Conservation (phyloP, 2,888 invertebrate species). For the Eubasilissa splendida region DNA sequence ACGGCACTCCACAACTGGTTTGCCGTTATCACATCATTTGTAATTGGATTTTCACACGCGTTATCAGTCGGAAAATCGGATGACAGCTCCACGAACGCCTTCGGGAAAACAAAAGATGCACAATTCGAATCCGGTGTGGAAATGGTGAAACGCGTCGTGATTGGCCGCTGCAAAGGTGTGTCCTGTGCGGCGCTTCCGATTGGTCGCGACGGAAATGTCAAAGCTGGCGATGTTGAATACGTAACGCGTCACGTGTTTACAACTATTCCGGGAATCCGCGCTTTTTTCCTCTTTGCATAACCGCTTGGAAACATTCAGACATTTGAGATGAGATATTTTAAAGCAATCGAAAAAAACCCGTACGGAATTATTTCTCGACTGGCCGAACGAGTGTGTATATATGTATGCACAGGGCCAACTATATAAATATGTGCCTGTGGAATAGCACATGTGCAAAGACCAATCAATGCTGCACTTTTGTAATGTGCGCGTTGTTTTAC, state of each 20-base stretch:
- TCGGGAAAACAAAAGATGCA: conserved; percentile 33
- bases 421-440: too few relatives aligned
- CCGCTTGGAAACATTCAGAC: background rate
- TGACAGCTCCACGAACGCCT: conserved; percentile 17
- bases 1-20: background rate
- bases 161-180: conserved; percentile 51
- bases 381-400: too few relatives aligned
- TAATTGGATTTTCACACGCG: background rate
- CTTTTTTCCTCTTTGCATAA: background rate
- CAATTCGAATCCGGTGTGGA: conserved; percentile 30
- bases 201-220: conserved; percentile 41
- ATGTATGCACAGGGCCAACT: too few relatives aligned
- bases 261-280: background rate
- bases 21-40: background rate
- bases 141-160: conserved; percentile 29
- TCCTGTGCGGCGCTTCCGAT: conserved; percentile 34
- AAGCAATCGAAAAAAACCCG: too few relatives aligned
- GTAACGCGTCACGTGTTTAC: conserved; percentile 36
- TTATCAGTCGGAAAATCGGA: conserved; percentile 24
- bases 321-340: too few relatives aligned
- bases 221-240: conserved; percentile 29
- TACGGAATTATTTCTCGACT: too few relatives aligned
- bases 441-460: too few relatives aligned
- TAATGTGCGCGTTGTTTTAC: too few relatives aligned
- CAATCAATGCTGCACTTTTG: too few relatives aligned